Percentiles rank a stretch among this genome's conserved stretches.
Conservation (phyloP, 2,888 invertebrate species). For the Pollenia amentaria region DNA sequence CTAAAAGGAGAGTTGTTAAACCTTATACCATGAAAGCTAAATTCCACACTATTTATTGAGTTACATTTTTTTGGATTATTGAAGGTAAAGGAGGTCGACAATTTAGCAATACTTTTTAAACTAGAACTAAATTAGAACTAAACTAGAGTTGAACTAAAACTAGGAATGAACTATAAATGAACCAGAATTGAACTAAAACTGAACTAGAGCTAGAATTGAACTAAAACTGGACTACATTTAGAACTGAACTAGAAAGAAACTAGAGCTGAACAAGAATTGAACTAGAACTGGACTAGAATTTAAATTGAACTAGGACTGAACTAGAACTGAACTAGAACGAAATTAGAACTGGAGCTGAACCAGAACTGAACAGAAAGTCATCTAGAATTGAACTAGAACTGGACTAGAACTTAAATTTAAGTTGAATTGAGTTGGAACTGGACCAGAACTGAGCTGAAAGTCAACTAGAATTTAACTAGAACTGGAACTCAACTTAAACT, state of each 20-base stretch:
- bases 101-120: too few relatives aligned
- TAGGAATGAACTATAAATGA: conserved; percentile 9
- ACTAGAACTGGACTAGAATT: not conserved
- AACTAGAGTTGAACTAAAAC: conserved; percentile 1
- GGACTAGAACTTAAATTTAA: too few relatives aligned
- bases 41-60: too few relatives aligned
- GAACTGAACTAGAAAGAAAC: conserved; percentile 2
- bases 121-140: not conserved
- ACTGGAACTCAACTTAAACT: conserved; percentile 1
- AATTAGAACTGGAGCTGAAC: not conserved
- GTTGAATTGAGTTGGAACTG: too few relatives aligned
- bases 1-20: not conserved
- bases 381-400: not conserved
- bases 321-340: not conserved
- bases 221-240: too few relatives aligned
- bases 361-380: not conserved
- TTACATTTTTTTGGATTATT: too few relatives aligned
- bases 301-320: not conserved
- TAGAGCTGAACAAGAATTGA: conserved; percentile 1
- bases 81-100: too few relatives aligned
- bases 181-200: not conserved
- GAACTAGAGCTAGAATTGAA: conserved; percentile 2
- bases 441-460: not conserved
- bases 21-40: not conserved
- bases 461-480: not conserved